These are phyloP conservation scores for Pinctada fucata DNA, from an alignment of 2,888 invertebrate species.

Conservation along the genomic window DNA sequence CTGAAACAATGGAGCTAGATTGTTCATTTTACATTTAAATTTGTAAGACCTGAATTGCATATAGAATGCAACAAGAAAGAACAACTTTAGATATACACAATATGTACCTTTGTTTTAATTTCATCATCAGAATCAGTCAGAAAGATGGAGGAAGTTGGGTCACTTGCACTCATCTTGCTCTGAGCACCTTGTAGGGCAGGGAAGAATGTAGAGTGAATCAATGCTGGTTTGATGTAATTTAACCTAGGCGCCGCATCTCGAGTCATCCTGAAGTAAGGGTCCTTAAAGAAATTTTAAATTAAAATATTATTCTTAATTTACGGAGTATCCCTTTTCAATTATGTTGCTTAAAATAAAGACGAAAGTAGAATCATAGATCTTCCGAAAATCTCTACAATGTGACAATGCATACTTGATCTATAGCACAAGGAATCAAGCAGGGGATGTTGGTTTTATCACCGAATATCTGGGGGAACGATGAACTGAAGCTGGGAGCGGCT, in stretches of 20 bases:
- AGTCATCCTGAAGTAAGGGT: conserved; percentile 99
- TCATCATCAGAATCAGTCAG: conserved; percentile 96
- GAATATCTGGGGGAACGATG: conserved; percentile 88
- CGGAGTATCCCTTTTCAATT: no score
- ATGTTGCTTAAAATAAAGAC: no score
- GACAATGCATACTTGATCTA: conserved; percentile 86
- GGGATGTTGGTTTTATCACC: conserved; percentile 84
- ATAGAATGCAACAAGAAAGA: no score
- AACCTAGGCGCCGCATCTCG: conserved; percentile 97
- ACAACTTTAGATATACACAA: no score
- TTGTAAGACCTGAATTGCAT: no score
- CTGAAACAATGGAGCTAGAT: no score
- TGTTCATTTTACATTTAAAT: no score
- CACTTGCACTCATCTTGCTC: conserved; percentile 99
- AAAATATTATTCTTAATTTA: no score
- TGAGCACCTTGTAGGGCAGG: conserved; percentile 97
- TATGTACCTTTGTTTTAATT: conserved; percentile 92
- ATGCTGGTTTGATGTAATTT: conserved; percentile 91
- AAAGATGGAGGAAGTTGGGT: conserved; percentile 93
- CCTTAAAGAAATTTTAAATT: conserved; percentile 78
- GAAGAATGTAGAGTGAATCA: conserved; percentile 92
- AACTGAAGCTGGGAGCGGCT: conserved; percentile 91
- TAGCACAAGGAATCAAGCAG: conserved; percentile 97
- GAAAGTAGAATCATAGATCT: no score
- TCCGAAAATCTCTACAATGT: no score